Evolutionary conservation across 2,888 invertebrate species (phyloP), one percentile per base, ranked within the genome.

Genomic region (Orthonevra nobilis): DNA sequence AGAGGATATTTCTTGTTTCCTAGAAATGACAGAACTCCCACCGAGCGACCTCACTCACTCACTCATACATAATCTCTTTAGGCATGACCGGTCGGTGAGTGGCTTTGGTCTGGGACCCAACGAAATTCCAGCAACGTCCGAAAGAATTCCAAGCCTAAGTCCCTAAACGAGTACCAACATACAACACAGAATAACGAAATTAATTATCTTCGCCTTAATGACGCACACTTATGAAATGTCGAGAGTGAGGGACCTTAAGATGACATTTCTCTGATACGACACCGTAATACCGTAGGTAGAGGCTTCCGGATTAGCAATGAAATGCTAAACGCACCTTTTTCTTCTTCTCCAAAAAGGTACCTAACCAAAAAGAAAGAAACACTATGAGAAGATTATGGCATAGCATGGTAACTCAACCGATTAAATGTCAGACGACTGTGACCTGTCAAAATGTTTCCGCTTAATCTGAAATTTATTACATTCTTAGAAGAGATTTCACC

Each of bases 31-130:
- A 56, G 64, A 72, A 58, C 72, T 73, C 79, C 79, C 60, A 79
- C 54, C 12, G 73, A 40, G 73, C 48, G 73, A 56, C 64, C 68
- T 70, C 56, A 58, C 60, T 64, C 64, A 64, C 48, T n/a, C n/a
- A n/a, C n/a, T n/a, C n/a, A n/a, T n/a, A n/a, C 73, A 61, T 79
- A 79, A 79, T 79, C 66, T 64, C 60, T 52, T 77, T 63, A 60
- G 58, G 46, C 46, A 56, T 38, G n/a, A n/a, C n/a, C n/a, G n/a
- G n/a, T n/a, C n/a, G 72, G 72, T 72, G 64, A 77, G 52, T 77
- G 77, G 52, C 50, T 69, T 61, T 48, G 54, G 17, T 9, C 10
- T 23, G 10, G 38, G 40, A 19, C 54, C 36, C n/a, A n/a, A n/a
- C n/a, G n/a, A n/a, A n/a, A n/a, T n/a, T n/a, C n/a, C n/a, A n/a